Percentiles rank a stretch among this genome's conserved stretches.
phyloP scores from a whole-genome alignment of 2,888 invertebrate genomes.

The Eupithecia dodoneata region DNA sequence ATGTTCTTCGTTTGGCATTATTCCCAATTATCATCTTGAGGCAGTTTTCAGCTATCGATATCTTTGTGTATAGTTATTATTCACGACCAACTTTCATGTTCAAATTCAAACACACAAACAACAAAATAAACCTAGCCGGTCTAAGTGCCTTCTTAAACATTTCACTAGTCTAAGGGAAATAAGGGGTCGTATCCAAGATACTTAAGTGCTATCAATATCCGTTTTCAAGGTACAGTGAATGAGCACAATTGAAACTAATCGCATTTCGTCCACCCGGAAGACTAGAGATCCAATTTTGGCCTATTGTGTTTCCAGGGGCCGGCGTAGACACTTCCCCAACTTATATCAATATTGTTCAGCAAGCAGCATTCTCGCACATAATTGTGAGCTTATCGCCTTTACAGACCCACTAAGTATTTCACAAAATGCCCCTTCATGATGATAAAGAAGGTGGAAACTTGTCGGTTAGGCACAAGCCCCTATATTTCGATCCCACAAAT shows the following conservation, averaged over 20 bases:
- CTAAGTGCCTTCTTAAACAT: background rate
- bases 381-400: background rate
- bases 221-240: slow-evolving; percentile 18
- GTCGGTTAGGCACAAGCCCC: background rate
- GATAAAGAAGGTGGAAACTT: background rate
- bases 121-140: background rate
- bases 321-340: background rate
- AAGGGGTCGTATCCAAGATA: slow-evolving; percentile 15
- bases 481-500: background rate
- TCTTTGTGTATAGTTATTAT: too few relatives aligned
- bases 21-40: too few relatives aligned
- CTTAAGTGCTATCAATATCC: slow-evolving; percentile 18
- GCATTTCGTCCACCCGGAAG: slow-evolving; percentile 26
- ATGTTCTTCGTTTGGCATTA: too few relatives aligned
- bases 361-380: background rate
- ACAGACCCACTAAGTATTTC: background rate
- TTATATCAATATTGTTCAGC: slow-evolving; percentile 1
- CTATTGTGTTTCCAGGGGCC: background rate
- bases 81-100: too few relatives aligned
- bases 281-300: slow-evolving; percentile 25
- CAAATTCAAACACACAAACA: background rate
- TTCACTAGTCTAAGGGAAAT: background rate
- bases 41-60: too few relatives aligned
- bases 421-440: background rate
- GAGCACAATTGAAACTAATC: slow-evolving; percentile 31